phyloP scores from a whole-genome alignment of 1,140 invertebrate genomes.

The Meloidogyne chitwoodi region DNA sequence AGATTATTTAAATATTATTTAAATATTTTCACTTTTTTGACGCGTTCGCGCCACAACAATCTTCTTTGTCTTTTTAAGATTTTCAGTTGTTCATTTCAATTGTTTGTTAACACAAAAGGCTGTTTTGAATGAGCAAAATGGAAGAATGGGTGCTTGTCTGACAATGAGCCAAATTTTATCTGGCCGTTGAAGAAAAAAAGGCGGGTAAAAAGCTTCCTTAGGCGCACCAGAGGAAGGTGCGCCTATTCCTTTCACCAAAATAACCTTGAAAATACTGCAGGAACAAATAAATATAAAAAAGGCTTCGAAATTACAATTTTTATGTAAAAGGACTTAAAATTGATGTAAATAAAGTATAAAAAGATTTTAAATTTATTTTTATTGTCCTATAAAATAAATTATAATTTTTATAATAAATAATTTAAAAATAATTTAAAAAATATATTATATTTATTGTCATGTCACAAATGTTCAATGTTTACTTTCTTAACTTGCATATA shows the following conservation, averaged over 20 bases:
- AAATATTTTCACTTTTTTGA: not conserved
- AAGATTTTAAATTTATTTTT: not conserved
- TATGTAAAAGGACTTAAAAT: not conserved
- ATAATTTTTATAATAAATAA: too few species aligned
- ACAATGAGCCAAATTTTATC: not conserved
- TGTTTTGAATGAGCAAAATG: not conserved
- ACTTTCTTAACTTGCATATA: not conserved
- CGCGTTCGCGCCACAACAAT: not conserved
- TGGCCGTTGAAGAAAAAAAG: not conserved
- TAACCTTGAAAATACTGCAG: not conserved
- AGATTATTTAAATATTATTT: not conserved
- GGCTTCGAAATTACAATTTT: not conserved
- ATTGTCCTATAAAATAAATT: not conserved
- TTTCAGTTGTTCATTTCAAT: not conserved
- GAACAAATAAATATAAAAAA: not conserved
- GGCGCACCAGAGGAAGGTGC: not conserved
- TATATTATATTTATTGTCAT: not conserved
- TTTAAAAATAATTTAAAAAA: too few species aligned
- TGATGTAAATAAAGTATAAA: not conserved
- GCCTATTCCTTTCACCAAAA: not conserved
- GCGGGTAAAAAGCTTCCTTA: not conserved
- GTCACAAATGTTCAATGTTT: not conserved
- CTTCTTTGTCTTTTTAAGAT: not conserved
- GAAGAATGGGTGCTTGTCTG: not conserved
- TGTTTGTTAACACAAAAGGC: not conserved